These are phyloP conservation scores for Paralichthys olivaceus DNA, from an alignment of 2,113 vertebrate species.

Conservation along the genomic window DNA sequence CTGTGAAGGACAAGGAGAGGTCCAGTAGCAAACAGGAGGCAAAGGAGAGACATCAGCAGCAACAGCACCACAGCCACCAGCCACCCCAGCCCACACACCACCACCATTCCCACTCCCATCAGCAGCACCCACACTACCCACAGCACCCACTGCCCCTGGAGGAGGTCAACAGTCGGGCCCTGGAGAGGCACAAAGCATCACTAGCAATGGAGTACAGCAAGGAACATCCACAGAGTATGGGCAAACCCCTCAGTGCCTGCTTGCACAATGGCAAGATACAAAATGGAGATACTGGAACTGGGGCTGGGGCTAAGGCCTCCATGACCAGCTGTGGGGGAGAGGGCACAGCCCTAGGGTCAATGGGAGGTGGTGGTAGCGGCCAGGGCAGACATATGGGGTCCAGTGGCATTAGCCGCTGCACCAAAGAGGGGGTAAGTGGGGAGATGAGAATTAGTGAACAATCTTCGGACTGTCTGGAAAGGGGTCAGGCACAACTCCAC, in stretches of 20 bases:
- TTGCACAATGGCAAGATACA: constrained; percentile 91
- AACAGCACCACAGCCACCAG: constrained; percentile 79
- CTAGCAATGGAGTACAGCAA: constrained; percentile 89
- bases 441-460: constrained; percentile 88
- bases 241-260: constrained; percentile 90
- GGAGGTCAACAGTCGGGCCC: constrained; percentile 81
- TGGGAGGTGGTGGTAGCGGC: constrained; percentile 78
- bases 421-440: constrained; percentile 81
- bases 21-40: constrained; percentile 83
- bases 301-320: constrained; percentile 73
- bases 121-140: constrained; percentile 82
- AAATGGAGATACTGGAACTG: constrained; percentile 83
- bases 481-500: constrained; percentile 89
- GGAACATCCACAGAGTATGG: constrained; percentile 82
- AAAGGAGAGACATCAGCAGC: constrained; percentile 84
- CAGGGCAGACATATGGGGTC: constrained; percentile 75
- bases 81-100: constrained; percentile 88
- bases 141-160: constrained; percentile 80
- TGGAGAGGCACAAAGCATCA: constrained; percentile 88
- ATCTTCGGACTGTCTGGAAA: constrained; percentile 90
- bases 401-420: constrained; percentile 81
- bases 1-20: constrained; percentile 89
- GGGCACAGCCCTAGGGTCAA: constrained; percentile 74
- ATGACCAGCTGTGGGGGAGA: constrained; percentile 89
- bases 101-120: constrained; percentile 82